phyloP scores from a whole-genome alignment of 2,113 vertebrate genomes.

The Barnardius zonarius region DNA sequence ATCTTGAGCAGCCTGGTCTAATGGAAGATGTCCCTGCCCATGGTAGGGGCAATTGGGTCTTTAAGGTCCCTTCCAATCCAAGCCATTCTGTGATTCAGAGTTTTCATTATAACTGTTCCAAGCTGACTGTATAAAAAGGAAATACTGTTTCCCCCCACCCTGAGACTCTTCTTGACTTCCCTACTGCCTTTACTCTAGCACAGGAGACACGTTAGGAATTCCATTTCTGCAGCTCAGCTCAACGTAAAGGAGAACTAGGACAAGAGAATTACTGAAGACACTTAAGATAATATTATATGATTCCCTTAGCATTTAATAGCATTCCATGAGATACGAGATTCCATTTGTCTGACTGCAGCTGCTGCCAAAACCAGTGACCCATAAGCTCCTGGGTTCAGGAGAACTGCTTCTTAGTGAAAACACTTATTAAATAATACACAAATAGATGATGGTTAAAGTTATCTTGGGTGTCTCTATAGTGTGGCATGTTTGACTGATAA shows the following conservation, averaged over 20 bases:
- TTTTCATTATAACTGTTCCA: background rate
- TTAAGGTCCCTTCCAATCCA: background rate
- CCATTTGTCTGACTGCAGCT: background rate
- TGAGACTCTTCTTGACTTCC: background rate
- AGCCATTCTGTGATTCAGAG: background rate
- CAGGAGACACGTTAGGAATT: background rate
- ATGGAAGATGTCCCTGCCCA: background rate
- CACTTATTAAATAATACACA: background rate
- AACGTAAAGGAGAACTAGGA: background rate
- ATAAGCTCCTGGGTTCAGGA: background rate
- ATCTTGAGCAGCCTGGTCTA: background rate
- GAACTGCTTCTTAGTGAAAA: background rate
- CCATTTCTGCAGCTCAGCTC: background rate
- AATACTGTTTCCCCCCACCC: background rate
- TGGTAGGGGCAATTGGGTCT: background rate
- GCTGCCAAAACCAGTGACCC: constrained; percentile 2
- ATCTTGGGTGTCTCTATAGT: background rate
- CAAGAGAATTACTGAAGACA: background rate
- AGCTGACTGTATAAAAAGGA: background rate
- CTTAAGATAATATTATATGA: background rate
- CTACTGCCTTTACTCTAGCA: background rate
- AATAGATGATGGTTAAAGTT: background rate
- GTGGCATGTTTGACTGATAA: background rate
- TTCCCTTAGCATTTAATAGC: background rate
- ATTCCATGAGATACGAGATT: background rate